These are phyloP conservation scores for Cephus nigrinus DNA, from an alignment of 2,888 invertebrate species.

Conservation along the genomic window DNA sequence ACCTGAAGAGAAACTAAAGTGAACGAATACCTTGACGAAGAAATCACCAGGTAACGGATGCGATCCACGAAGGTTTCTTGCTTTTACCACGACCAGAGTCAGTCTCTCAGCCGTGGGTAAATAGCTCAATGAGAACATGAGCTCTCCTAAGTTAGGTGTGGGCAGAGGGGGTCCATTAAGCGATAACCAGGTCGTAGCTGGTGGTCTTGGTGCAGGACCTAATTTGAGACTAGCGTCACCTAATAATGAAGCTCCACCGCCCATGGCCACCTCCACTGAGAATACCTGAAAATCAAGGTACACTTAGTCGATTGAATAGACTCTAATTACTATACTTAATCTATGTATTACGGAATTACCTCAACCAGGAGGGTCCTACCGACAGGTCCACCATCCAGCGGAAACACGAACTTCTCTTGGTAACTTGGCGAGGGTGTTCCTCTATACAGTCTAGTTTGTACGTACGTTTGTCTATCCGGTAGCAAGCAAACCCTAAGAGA, in stretches of 20 bases:
- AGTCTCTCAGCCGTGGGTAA: slow-evolving; percentile 84
- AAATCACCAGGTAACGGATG: slow-evolving; percentile 73
- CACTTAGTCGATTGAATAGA: not conserved
- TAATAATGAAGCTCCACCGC: slow-evolving; percentile 48
- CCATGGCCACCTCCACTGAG: slow-evolving; percentile 46
- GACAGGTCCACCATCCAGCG: slow-evolving; percentile 59
- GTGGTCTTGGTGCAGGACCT: slow-evolving; percentile 68
- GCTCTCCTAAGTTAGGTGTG: slow-evolving; percentile 76
- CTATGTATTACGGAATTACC: slow-evolving; percentile 34
- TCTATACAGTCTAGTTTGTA: slow-evolving; percentile 78
- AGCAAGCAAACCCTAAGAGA: slow-evolving; percentile 73
- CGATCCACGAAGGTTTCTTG: slow-evolving; percentile 76
- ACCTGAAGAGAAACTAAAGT: not conserved
- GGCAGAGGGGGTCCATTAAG: slow-evolving; percentile 74
- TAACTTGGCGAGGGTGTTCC: slow-evolving; percentile 79
- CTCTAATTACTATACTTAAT: not conserved
- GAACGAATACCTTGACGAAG: slow-evolving; percentile 76
- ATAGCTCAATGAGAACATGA: slow-evolving; percentile 85
- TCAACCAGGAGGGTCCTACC: slow-evolving; percentile 56
- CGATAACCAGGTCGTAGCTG: slow-evolving; percentile 83
- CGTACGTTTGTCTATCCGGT: slow-evolving; percentile 76
- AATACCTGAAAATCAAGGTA: slow-evolving; percentile 45
- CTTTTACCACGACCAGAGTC: slow-evolving; percentile 82
- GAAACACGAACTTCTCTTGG: slow-evolving; percentile 80
- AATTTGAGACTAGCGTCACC: slow-evolving; percentile 57